These are phyloP conservation scores for Zygothrica quintamaculata DNA, from an alignment of 2,888 invertebrate species.

Conservation along the genomic window DNA sequence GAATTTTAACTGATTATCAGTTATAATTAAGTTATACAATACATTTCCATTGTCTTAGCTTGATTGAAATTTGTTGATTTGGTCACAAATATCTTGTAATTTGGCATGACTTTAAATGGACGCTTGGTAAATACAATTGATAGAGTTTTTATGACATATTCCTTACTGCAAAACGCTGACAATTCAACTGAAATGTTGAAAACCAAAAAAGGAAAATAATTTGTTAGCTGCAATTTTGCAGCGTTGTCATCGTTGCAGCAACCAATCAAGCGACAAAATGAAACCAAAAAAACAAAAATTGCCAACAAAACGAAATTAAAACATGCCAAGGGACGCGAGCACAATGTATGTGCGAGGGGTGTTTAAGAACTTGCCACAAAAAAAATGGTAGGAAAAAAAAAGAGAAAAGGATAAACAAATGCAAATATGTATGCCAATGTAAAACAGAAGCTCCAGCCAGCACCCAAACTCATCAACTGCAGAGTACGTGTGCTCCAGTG, in stretches of 20 bases:
- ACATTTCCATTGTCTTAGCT: background rate
- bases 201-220: constrained; percentile 4
- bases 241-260: constrained; percentile 52
- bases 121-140: constrained; percentile 25
- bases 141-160: constrained; percentile 49
- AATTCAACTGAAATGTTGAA: constrained; percentile 62
- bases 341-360: constrained; percentile 6
- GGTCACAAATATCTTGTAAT: background rate
- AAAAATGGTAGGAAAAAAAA: too few species aligned
- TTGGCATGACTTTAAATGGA: constrained; percentile 16
- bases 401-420: too few species aligned
- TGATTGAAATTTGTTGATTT: background rate
- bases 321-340: constrained; percentile 42
- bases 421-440: constrained; percentile 60
- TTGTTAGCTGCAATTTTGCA: constrained; percentile 48
- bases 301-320: constrained; percentile 61
- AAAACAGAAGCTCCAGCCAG: constrained; percentile 44
- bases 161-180: constrained; percentile 60
- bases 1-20: too few species aligned
- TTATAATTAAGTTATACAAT: too few species aligned
- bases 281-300: constrained; percentile 38
- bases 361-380: constrained; percentile 26
- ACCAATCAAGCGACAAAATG: constrained; percentile 10
- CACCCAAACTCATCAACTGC: constrained; percentile 33
- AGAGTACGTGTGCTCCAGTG: constrained; percentile 40